Evolutionary conservation across 2,113 vertebrate genomes (phyloP), one percentile per base, ranked within the genome.

Genomic region (Lophotis ruficrista): DNA sequence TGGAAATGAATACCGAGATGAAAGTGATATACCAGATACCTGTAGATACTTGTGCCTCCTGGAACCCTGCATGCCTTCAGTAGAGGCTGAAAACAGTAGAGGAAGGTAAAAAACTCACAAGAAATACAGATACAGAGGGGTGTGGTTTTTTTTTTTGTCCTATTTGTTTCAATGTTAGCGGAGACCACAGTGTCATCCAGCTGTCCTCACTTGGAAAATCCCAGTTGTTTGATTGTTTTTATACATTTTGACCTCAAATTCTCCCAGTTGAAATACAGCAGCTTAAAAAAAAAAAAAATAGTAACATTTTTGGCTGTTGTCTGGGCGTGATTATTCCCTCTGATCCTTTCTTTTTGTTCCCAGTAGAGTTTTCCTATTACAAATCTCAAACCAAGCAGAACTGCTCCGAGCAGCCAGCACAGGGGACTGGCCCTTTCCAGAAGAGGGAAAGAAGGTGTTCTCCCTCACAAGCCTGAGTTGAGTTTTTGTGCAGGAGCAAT

Each of bases 11-110:
- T 89, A 80, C 27, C 3, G 0, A 93, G 90, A 96, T 96, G 43
- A 79, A 96, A 96, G 61, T 72, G 80, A 82, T 94, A 87, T 5
- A 79, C 24, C 31, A 60, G 43, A 70, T 89, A 86, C 86, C 53
- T 96, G 94, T 86, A 91, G 89, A 54, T 92, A 71, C 95, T 93
- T 96, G 92, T 93, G 73, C 66, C 38, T 96, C 35, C 57, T 92
- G 80, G 65, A 68, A 45, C 24, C 24, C 51, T 53, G 3, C 38
- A 17, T 69, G 37, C 65, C 73, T 96, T 83, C 60, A 73, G n/a
- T 30, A 56, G 71, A 90, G 62, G 62, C 17, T 56, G 80, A 90
- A 90, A 83, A 20, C 24, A 71, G 41, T 60, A 53, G 38, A 78
- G 72, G 15, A n/a, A 33, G 3, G 9, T 56, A 60, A 94, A 89